phyloP scores from a whole-genome alignment of 2,888 invertebrate species.

The Andricus quercusramuli region DNA sequence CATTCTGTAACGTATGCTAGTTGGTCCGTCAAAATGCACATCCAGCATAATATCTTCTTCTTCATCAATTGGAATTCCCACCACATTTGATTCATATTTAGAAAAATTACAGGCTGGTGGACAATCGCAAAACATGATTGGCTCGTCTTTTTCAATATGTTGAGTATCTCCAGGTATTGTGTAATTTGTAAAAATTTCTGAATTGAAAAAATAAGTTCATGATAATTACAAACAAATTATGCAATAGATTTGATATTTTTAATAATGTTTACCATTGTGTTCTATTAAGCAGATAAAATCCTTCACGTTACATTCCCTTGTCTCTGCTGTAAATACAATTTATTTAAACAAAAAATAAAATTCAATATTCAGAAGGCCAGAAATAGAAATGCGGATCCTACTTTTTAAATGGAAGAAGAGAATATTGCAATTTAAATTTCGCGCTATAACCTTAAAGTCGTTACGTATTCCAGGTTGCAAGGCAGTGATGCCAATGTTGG shows the following conservation, averaged over 20 bases:
- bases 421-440: no score
- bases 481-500: no score
- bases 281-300: constrained; percentile 41
- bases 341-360: no score
- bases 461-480: no score
- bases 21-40: constrained; percentile 76
- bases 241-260: constrained; percentile 24
- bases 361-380: no score
- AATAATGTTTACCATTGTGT: constrained; percentile 16
- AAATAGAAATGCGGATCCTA: no score
- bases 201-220: no score
- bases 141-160: constrained; percentile 52
- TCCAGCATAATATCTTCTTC: constrained; percentile 71
- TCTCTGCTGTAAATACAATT: neutral
- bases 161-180: neutral
- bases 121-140: constrained; percentile 64
- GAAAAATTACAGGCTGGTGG: constrained; percentile 63
- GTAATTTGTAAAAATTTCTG: constrained; percentile 1
- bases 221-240: no score
- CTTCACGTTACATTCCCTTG: neutral
- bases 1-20: constrained; percentile 78
- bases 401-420: no score
- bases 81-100: constrained; percentile 31
- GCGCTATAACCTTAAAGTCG: no score
- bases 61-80: constrained; percentile 6